Conservation (phyloP, 2,888 invertebrate genomes). For the Drosophila cognata region DNA sequence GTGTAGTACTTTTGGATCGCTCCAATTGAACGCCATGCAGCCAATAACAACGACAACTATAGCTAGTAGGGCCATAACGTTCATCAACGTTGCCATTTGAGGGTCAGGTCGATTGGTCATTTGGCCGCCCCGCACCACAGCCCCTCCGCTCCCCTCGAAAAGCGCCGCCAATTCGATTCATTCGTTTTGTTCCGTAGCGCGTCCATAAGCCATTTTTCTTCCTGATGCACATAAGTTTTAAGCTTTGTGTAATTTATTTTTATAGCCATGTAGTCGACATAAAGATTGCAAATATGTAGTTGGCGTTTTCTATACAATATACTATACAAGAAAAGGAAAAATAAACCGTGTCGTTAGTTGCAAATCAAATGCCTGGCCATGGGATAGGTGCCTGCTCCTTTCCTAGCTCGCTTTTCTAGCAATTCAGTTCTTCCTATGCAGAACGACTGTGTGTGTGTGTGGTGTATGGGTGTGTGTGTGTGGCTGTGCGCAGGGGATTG, state of each 20-base stretch:
- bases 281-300: constrained; percentile 79
- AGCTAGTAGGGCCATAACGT: constrained; percentile 63
- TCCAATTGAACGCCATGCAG: constrained; percentile 55
- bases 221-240: constrained; percentile 76
- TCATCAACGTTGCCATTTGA: constrained; percentile 62
- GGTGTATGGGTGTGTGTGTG: neutral
- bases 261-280: constrained; percentile 74
- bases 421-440: constrained; percentile 19
- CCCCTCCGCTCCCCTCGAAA: neutral
- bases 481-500: constrained; percentile 27
- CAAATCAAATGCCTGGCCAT: constrained; percentile 58
- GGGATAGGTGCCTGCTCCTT: constrained; percentile 20
- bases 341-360: constrained; percentile 54
- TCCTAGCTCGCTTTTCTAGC: constrained; percentile 7
- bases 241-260: constrained; percentile 77
- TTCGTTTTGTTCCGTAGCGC: constrained; percentile 62
- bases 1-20: constrained; percentile 41
- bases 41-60: constrained; percentile 14
- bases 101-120: constrained; percentile 77
- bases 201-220: constrained; percentile 81
- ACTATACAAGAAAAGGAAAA: constrained; percentile 10
- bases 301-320: constrained; percentile 37
- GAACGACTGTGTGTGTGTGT: constrained; percentile 2
- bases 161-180: constrained; percentile 30
- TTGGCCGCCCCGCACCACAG: constrained; percentile 41